Evolutionary conservation across 2,888 invertebrate species (phyloP).

Genomic region (Drosophila cracens): DNA sequence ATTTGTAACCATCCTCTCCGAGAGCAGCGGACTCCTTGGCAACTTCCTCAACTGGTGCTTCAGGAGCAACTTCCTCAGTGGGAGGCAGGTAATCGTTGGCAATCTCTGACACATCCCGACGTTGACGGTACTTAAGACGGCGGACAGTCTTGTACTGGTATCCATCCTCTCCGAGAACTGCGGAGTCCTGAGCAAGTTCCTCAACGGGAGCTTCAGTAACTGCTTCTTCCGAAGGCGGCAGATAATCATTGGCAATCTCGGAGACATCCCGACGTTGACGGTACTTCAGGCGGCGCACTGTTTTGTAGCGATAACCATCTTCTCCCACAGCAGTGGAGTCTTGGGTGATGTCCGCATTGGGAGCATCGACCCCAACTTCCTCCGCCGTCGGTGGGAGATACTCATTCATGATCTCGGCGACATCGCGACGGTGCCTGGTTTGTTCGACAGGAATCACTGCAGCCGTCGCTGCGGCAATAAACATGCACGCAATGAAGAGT

Average conservation of each 20-base stretch:
- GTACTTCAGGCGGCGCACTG: constrained; percentile 71
- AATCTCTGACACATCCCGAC: constrained; percentile 45
- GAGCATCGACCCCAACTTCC: constrained; percentile 47
- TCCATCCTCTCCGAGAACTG: constrained; percentile 49
- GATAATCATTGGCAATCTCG: constrained; percentile 70
- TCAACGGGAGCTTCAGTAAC: constrained; percentile 44
- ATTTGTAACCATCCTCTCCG: constrained; percentile 19
- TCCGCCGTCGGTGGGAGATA: constrained; percentile 68
- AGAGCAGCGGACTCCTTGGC: constrained; percentile 32
- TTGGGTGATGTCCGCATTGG: constrained; percentile 46
- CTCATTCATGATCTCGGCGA: constrained; percentile 70
- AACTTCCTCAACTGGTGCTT: constrained; percentile 5
- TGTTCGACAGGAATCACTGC: constrained; percentile 81
- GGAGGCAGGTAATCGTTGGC: constrained; percentile 29
- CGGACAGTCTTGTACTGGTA: constrained; percentile 53
- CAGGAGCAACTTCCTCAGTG: background rate
- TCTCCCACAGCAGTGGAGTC: constrained; percentile 65
- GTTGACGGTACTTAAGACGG: constrained; percentile 47
- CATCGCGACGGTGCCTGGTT: constrained; percentile 80
- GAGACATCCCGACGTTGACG: constrained; percentile 78
- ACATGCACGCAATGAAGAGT: constrained; percentile 72
- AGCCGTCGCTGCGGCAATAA: constrained; percentile 77
- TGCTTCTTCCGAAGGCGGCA: constrained; percentile 63
- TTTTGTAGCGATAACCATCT: constrained; percentile 79
- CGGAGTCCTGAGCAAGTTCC: constrained; percentile 46